These are phyloP conservation scores for Epiblema foenella DNA, from an alignment of 2,888 invertebrate genomes.

Conservation along the genomic window DNA sequence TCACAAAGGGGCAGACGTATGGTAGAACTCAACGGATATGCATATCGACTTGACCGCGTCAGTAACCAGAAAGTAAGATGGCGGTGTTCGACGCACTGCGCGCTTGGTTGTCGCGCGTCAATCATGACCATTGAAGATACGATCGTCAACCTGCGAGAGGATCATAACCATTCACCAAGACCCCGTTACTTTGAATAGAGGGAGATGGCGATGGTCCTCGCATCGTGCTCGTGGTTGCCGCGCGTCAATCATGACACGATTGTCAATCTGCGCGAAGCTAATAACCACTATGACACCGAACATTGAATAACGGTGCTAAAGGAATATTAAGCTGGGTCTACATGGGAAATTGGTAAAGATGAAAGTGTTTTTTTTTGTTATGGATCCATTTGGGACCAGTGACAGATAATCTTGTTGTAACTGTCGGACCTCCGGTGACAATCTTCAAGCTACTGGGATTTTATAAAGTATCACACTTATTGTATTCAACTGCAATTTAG, in stretches of 20 bases:
- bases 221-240: constrained; percentile 9
- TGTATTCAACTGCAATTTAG: no score
- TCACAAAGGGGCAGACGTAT: constrained; percentile 13
- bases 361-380: not conserved
- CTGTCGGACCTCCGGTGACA: no score
- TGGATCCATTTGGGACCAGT: no score
- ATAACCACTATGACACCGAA: not conserved
- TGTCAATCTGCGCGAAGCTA: not conserved
- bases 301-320: not conserved
- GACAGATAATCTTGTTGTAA: no score
- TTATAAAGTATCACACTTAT: no score
- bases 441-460: no score
- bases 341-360: not conserved
- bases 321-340: not conserved
- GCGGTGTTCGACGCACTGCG: constrained; percentile 24
- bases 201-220: constrained; percentile 13
- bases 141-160: constrained; percentile 7
- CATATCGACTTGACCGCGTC: constrained; percentile 10
- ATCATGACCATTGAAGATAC: constrained; percentile 16
- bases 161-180: constrained; percentile 19
- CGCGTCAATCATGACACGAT: not conserved
- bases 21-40: constrained; percentile 21
- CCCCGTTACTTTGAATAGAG: not conserved
- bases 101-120: constrained; percentile 13
- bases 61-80: not conserved